Evolutionary conservation across 64 coral and sea anemone species (phyloP).

Genomic region (Platygyra sinensis): DNA sequence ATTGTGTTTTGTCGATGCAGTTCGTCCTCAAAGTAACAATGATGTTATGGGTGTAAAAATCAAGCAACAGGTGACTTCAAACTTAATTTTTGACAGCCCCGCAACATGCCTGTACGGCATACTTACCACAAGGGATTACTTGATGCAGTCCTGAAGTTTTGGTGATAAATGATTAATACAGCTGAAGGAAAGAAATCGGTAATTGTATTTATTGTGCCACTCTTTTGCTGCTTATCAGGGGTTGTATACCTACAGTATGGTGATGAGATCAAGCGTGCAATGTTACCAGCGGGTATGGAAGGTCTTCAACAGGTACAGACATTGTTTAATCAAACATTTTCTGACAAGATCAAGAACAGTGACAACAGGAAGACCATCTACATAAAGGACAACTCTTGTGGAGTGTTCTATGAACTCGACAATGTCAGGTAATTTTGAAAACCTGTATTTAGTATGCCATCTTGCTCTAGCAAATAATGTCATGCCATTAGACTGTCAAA

Average conservation of each 20-base stretch:
- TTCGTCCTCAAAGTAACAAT: no score
- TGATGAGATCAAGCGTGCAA: constrained; percentile 89
- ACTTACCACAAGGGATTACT: no score
- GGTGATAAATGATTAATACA: no score
- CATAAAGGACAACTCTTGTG: constrained; percentile 91
- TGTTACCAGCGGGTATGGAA: constrained; percentile 73
- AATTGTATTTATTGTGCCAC: not conserved
- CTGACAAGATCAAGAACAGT: constrained; percentile 75
- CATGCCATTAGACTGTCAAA: no score
- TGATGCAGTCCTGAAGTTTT: no score
- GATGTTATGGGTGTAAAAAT: no score
- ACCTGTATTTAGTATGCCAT: not conserved
- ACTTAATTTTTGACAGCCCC: no score
- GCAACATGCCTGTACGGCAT: no score
- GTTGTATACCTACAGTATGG: constrained; percentile 92
- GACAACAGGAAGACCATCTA: constrained; percentile 90
- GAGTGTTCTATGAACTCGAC: constrained; percentile 94
- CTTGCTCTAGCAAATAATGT: not conserved
- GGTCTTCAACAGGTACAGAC: constrained; percentile 68
- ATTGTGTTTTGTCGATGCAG: no score
- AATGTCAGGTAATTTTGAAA: constrained; percentile 73
- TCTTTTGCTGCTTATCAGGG: constrained; percentile 38
- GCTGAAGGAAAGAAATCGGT: no score
- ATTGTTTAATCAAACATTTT: constrained; percentile 79
- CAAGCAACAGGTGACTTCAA: no score